Evolutionary conservation across 2,797 vertebrate species (phyloP).

Genomic region (Mergus octosetaceus): DNA sequence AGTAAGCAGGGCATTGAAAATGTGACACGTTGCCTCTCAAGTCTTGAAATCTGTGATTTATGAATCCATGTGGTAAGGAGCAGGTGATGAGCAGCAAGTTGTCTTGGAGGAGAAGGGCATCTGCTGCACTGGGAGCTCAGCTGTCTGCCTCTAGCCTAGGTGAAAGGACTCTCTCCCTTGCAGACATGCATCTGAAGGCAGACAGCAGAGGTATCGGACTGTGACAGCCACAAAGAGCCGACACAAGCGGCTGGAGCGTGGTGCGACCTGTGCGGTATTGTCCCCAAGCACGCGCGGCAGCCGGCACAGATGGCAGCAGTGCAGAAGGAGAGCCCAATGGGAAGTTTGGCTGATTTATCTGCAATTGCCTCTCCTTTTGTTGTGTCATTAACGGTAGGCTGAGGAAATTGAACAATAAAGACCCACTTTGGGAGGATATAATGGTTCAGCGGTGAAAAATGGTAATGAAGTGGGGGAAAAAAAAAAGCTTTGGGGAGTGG

Average conservation of each 20-base stretch:
- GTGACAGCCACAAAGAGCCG: background rate
- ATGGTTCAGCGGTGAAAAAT: slow-evolving; percentile 30
- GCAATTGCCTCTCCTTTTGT: slow-evolving; percentile 19
- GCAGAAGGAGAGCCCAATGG: background rate
- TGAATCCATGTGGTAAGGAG: background rate
- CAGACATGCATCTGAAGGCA: fast-evolving
- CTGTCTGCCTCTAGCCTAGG: background rate
- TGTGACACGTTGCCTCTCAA: background rate
- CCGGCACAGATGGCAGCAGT: slow-evolving; percentile 29
- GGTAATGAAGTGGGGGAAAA: background rate
- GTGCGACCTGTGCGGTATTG: background rate
- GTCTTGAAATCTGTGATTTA: background rate
- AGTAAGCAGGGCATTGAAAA: background rate
- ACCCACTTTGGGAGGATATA: background rate
- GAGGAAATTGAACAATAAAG: background rate
- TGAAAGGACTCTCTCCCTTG: background rate
- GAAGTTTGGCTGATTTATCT: slow-evolving; percentile 39
- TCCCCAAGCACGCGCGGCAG: background rate
- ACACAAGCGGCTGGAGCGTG: background rate
- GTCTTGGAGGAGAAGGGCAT: background rate
- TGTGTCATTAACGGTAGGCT: background rate
- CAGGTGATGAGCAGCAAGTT: background rate
- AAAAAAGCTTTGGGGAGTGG: background rate
- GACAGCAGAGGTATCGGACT: background rate
- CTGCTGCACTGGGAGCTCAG: background rate